These are phyloP conservation scores for Akabosia matsudoensis DNA, from an alignment of 1,140 invertebrate species.

Conservation along the genomic window DNA sequence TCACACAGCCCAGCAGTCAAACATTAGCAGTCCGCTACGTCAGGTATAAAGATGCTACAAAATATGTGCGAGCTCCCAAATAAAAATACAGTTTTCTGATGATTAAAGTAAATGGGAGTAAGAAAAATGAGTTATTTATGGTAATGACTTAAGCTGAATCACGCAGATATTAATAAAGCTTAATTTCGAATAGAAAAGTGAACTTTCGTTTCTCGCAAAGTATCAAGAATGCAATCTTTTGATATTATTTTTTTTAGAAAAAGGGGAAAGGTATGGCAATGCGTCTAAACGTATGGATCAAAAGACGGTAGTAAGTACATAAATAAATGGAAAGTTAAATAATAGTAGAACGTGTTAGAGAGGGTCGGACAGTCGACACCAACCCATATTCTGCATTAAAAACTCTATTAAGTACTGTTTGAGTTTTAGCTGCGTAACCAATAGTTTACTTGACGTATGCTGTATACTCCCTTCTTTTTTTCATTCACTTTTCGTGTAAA, in stretches of 20 bases:
- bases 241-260: too few relatives aligned
- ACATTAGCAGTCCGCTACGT: too few relatives aligned
- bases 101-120: too few relatives aligned
- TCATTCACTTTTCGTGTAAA: not conserved
- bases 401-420: too few relatives aligned
- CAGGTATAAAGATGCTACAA: too few relatives aligned
- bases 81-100: too few relatives aligned
- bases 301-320: not conserved
- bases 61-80: too few relatives aligned
- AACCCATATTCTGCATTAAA: not conserved
- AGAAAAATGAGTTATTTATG: not conserved
- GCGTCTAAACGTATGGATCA: not conserved
- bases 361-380: constrained; percentile 16
- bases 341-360: not conserved
- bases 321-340: constrained; percentile 11
- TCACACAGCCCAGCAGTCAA: too few relatives aligned
- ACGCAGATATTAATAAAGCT: not conserved
- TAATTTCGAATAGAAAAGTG: not conserved
- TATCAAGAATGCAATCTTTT: not conserved
- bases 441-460: not conserved
- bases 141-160: not conserved
- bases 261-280: too few relatives aligned
- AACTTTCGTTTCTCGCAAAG: not conserved
- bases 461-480: not conserved
- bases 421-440: too few relatives aligned